phyloP scores from a whole-genome alignment of 2,113 vertebrate genomes.

The Hippocampus guttulatus region DNA sequence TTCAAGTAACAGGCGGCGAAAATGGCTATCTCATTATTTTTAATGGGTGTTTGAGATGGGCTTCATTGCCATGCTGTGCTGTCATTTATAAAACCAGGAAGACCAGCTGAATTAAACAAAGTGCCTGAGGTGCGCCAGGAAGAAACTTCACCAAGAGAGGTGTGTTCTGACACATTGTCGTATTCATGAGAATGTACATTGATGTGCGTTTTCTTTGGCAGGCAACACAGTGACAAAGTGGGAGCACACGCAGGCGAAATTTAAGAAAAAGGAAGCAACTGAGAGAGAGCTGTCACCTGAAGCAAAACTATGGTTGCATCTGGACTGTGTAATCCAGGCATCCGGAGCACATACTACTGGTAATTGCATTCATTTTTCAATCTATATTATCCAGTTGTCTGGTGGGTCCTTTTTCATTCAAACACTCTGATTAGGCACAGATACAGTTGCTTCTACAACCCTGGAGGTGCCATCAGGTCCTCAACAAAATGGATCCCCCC shows the following conservation, averaged over 20 bases:
- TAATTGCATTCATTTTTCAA: constrained; percentile 51
- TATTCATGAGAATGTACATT: constrained; percentile 9
- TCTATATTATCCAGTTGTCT: constrained; percentile 40
- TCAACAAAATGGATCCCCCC: constrained; percentile 47
- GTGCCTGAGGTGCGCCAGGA: constrained; percentile 27
- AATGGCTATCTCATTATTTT: constrained; percentile 69
- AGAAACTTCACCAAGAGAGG: constrained; percentile 19
- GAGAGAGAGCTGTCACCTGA: not conserved
- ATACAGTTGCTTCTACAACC: constrained; percentile 39
- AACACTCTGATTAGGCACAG: constrained; percentile 38
- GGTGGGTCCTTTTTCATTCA: constrained; percentile 17
- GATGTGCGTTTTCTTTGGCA: constrained; percentile 35
- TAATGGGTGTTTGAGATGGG: constrained; percentile 61
- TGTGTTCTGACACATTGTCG: constrained; percentile 21
- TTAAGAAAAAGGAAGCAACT: not conserved
- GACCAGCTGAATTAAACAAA: constrained; percentile 38
- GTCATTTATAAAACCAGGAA: constrained; percentile 46
- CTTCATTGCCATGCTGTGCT: constrained; percentile 31
- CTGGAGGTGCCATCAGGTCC: constrained; percentile 32
- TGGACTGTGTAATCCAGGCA: constrained; percentile 20
- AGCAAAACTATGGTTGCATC: constrained; percentile 8
- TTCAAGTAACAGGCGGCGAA: constrained; percentile 60
- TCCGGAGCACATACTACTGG: constrained; percentile 4
- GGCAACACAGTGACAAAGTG: not conserved
- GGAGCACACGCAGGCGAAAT: not conserved